Evolutionary conservation across 92 coral and sea anemone genomes (phyloP), one percentile per base, ranked within the genome.

Genomic region (Isaurus tuberculatus): DNA sequence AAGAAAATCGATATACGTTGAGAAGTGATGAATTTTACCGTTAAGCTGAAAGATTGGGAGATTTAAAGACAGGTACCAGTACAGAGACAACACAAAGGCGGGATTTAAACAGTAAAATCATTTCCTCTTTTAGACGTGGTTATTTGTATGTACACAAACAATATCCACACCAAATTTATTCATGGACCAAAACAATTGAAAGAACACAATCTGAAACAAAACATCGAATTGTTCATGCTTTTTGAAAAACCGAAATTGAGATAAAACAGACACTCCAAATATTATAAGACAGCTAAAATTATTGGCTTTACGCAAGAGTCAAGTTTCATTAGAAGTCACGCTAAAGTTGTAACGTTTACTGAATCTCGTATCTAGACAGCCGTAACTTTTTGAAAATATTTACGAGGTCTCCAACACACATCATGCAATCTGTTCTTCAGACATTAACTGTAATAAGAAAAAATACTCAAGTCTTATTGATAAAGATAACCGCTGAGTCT

Each of bases 341-440:
- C 20, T 4, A 33, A 60, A 36, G 22, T 48, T 67, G 43, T 16
- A 15, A 19, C 10, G 51, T 20, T 27, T 43, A 6, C 30, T 44
- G 72, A 27, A 27, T 26, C 34, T 55, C 70, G 82, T 77, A 37
- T 77, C 82, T 15, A 77, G 82, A 58, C 82, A 77, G 69, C 82
- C 82, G 82, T 55, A 23, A 58, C 69, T 33, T 77, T 77, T 23
- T 28, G 19, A 57, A 77, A 58, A 77, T 58, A 77, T 77, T 77
- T 77, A 74, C 58, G 16, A 55, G 27, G 53, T 3, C 15, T 22
- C 20, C 65, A 14, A 57, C 49, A 13, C 69, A 20, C 51, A 36
- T 77, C 70, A 37, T 14, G 32, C 16, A 44, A 31, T 17, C 28
- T 77, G 55, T 48, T 51, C 31, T 53, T 33, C 31, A 25, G 55